Evolutionary conservation across 2,888 invertebrate species (phyloP).

Genomic region (Cybosia mesomella): DNA sequence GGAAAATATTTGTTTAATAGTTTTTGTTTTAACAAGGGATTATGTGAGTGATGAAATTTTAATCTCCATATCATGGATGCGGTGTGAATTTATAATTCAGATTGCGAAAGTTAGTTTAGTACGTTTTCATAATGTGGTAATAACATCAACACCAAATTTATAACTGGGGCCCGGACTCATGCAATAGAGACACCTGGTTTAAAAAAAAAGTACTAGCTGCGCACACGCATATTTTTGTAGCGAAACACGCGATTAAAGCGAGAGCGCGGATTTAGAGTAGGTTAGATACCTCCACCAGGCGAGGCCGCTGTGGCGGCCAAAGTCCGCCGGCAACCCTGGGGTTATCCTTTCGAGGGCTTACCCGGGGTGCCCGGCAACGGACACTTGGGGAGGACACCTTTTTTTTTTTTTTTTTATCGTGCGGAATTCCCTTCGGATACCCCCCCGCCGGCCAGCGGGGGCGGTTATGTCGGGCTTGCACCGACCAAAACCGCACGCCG

Average conservation of each 20-base stretch:
- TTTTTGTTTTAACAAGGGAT: slow-evolving; percentile 14
- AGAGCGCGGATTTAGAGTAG: not conserved
- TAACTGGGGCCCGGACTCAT: not conserved
- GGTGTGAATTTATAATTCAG: not conserved
- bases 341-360: too few species aligned
- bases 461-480: too few species aligned
- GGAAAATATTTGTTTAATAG: slow-evolving; percentile 15
- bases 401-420: too few species aligned
- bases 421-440: too few species aligned
- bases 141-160: not conserved
- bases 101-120: not conserved
- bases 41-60: slow-evolving; percentile 3
- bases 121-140: not conserved
- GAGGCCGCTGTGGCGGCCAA: too few species aligned
- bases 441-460: too few species aligned
- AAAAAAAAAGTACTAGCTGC: not conserved
- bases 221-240: not conserved
- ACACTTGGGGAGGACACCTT: too few species aligned
- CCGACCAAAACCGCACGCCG: too few species aligned
- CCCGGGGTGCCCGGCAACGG: too few species aligned
- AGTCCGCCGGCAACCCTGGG: too few species aligned
- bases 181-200: not conserved
- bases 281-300: not conserved
- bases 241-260: not conserved
- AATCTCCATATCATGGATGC: not conserved